Conservation (phyloP, 2,888 invertebrate genomes). For the Criorhina ranunculi region DNA sequence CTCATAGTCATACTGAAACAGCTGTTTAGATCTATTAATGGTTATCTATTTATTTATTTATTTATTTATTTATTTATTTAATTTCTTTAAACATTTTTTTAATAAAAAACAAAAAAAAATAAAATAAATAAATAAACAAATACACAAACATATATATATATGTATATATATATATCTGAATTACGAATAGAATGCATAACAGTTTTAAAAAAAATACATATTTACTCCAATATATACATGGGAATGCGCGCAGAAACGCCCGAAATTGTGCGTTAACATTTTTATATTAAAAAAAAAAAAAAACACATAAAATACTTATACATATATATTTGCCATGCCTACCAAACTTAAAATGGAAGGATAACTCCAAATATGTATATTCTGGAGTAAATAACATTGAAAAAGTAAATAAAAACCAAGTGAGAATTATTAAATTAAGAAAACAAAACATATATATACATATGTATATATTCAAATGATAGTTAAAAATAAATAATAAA, state of each 20-base stretch:
- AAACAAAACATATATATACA: constrained; percentile 54
- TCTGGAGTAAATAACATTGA: constrained; percentile 52
- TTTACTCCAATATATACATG: constrained; percentile 56
- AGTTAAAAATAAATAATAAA: constrained; percentile 58
- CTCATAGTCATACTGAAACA: constrained; percentile 97
- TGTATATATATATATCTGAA: constrained; percentile 28
- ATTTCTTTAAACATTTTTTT: constrained; percentile 6
- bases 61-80: constrained; percentile 63
- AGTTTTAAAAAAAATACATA: constrained; percentile 22
- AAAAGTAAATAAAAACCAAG: constrained; percentile 16
- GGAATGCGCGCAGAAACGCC: constrained; percentile 2
- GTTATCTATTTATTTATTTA: constrained; percentile 62
- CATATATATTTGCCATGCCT: constrained; percentile 45
- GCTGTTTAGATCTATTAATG: constrained; percentile 88
- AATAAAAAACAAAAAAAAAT: background rate
- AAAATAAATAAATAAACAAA: too few relatives aligned
- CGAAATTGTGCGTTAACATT: constrained; percentile 38
- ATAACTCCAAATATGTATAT: constrained; percentile 42
- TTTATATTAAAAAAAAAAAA: constrained; percentile 53
- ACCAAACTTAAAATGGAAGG: constrained; percentile 17
- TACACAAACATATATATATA: constrained; percentile 12
- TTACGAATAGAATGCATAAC: background rate
- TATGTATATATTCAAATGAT: constrained; percentile 70
- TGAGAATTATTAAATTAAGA: constrained; percentile 23
- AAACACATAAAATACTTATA: constrained; percentile 7